Percentiles rank a stretch among this genome's conserved stretches.
These are phyloP conservation scores for Cotesia chilonis DNA, from an alignment of 1,140 invertebrate species.

Conservation along the genomic window DNA sequence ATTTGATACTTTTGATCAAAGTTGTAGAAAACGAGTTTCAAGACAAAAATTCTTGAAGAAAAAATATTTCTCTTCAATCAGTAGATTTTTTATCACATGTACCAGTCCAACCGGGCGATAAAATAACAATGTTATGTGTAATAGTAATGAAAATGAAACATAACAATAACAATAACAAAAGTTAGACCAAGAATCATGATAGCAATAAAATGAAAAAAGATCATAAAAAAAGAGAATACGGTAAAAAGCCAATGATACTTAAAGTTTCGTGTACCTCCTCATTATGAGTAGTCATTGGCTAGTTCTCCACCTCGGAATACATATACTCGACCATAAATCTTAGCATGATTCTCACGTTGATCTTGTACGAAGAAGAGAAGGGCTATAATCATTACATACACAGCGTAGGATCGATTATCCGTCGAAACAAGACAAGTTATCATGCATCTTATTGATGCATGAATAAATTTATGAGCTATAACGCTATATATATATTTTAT, in stretches of 20 bases:
- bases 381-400: conserved; percentile 26
- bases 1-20: too few species aligned
- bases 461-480: not conserved
- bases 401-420: conserved; percentile 14
- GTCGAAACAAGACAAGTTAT: conserved; percentile 17
- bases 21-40: too few species aligned
- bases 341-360: conserved; percentile 26
- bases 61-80: too few species aligned
- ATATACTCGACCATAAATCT: conserved; percentile 5
- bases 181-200: too few species aligned
- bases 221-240: not conserved
- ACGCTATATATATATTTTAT: too few species aligned
- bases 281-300: conserved; percentile 7
- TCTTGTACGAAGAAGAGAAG: conserved; percentile 10
- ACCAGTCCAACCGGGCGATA: too few species aligned
- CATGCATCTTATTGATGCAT: not conserved
- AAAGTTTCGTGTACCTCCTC: not conserved
- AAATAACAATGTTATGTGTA: too few species aligned
- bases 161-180: too few species aligned
- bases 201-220: too few species aligned
- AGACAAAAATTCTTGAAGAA: too few species aligned
- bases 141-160: too few species aligned
- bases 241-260: not conserved
- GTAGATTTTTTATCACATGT: too few species aligned
- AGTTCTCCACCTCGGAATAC: conserved; percentile 3